phyloP scores from a whole-genome alignment of 2,888 invertebrate genomes.

The Patella caerulea region DNA sequence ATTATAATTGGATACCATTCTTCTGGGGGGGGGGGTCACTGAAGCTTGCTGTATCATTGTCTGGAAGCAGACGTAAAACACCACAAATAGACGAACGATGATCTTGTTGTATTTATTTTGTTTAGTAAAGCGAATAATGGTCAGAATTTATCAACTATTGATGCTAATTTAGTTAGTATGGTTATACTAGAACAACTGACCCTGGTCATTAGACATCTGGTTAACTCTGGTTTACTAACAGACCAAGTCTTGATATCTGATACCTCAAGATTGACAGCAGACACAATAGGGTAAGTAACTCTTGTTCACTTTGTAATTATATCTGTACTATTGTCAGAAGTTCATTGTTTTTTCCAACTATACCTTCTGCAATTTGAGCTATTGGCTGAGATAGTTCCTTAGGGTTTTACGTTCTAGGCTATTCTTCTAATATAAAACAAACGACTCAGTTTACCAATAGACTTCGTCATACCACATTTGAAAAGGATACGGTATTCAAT shows the following conservation, averaged over 20 bases:
- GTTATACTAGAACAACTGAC: slow-evolving; percentile 60
- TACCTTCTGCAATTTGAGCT: neutral
- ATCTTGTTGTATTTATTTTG: no score
- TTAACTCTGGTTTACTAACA: slow-evolving; percentile 54
- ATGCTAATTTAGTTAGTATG: slow-evolving; percentile 57
- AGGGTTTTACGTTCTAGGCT: no score
- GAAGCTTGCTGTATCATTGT: no score
- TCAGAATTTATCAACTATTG: slow-evolving; percentile 38
- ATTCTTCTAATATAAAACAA: no score
- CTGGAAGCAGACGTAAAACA: neutral
- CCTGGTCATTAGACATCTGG: slow-evolving; percentile 47
- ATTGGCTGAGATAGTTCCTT: no score
- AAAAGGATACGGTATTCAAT: no score
- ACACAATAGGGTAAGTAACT: slow-evolving; percentile 42
- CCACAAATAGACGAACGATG: neutral
- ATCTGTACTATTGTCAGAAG: neutral
- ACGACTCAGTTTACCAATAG: no score
- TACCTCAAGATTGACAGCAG: slow-evolving; percentile 28
- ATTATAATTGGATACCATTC: no score
- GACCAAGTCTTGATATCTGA: slow-evolving; percentile 44
- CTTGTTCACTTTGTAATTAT: neutral
- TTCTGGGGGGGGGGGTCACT: no score
- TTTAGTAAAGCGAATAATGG: slow-evolving; percentile 55
- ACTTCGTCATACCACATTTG: no score
- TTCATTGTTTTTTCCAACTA: neutral